Base-by-base conservation (phyloP, 2,888 invertebrate genomes). In the Dryococelus australis region DNA sequence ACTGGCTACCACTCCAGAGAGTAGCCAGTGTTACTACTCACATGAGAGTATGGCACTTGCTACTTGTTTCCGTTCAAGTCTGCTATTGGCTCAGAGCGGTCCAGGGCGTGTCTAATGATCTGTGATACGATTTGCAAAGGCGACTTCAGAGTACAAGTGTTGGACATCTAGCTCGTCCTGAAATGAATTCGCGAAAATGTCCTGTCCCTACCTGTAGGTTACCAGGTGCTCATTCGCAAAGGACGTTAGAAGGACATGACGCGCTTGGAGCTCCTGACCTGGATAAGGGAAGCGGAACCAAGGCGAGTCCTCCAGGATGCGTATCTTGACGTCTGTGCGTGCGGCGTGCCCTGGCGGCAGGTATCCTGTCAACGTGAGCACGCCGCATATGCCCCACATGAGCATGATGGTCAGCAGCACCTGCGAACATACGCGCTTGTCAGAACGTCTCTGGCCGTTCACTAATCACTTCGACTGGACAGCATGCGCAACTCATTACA, bases 281-380 rank as follows among this genome's bases (percentile, higher is more conserved):
- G 97, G 97, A 92, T 97, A 97, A 0, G 97, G 97, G 24, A 97
- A 91, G 43, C 96, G 93, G 91, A 97, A 96, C 97, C 97, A 97
- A 0, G 96, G 95, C 0, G 97, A 95, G 90, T 95, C 94, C n/a
- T 93, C 92, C 27, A 97, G 93, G 86, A 97, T 95, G 89, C 94
- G 94, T 5, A 95, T 91, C 90, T 96, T 96, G 13, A 94, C 94
- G 91, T 97, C 97, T 0, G 97, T 96, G 88, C 97, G 93, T 0
- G 96, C 96, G 0, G 95, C 94, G 92, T 96, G 96, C 0, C 94
- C 95, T 0, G 92, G 92, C 0, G 95, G 94, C 27, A 97, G 93
- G n/a, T 94, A 94, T 87, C 94, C 94, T 0, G 95, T 94, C 0
- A 93, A 91, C 0, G 97, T 97, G 87, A 97, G 92, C 87, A 96